Evolutionary conservation across 2,797 vertebrate genomes (phyloP), one percentile per base, ranked within the genome.

Genomic region (Podarcis lilfordi): DNA sequence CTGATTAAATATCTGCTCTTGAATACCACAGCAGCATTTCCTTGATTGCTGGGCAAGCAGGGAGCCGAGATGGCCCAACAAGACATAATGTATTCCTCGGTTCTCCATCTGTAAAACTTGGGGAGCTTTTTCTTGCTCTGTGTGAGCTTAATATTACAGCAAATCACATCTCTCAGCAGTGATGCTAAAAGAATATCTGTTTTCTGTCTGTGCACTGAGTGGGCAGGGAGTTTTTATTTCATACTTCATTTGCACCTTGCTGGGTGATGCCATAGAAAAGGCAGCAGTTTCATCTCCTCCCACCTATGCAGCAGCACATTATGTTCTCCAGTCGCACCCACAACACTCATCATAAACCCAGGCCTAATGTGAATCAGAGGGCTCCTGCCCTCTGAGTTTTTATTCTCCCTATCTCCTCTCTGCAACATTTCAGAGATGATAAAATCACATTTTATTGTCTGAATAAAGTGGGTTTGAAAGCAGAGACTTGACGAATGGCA

Each of bases 211-310:
- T 93, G 88, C 86, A 69, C 75, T 93, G 96, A 94, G 94, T 95
- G 91, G 95, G 94, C 35, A 95, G 92, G 93, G 86, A 94, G 92
- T 86, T 95, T 96, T 95, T 96, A 96, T 96, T 96, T 97, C 94
- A 94, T 96, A 94, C 95, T 96, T 96, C 96, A 97, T 96, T 96
- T 96, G 94, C 95, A 96, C 95, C 96, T 95, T 96, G 92, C 96
- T 95, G 95, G 95, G 94, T 91, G 95, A 96, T 95, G 91, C 93
- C 80, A 92, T 80, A 83, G 94, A 95, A 93, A 95, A 91, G 94
- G 93, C 94, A 95, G 81, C 90, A 88, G 88, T 91, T 95, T 94
- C 93, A 86, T 92, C 94, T 96, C 94, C 94, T 96, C 93, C 92
- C 84, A 93, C 87, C 85, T 82, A 89, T 94, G 86, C 95, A 95